A percentile compares a stretch with the other conserved stretches of the same genome.
These are phyloP conservation scores for Oligia fasciuncula DNA, from an alignment of 2,888 invertebrate species.

Conservation along the genomic window DNA sequence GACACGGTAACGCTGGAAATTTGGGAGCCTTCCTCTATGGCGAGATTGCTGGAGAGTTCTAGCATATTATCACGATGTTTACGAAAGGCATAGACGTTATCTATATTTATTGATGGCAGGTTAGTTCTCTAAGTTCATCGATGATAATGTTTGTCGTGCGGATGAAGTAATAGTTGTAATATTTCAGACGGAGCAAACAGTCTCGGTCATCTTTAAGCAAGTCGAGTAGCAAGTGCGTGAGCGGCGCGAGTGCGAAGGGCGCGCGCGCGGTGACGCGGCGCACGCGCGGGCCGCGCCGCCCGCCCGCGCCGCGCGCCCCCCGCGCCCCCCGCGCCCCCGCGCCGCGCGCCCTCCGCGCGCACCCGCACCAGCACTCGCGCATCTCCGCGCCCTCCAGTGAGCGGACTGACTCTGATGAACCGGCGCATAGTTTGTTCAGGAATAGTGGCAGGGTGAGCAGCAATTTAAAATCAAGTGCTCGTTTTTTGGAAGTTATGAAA, in stretches of 20 bases:
- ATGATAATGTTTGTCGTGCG: neutral
- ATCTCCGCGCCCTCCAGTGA: slow-evolving; percentile 84
- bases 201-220: slow-evolving; percentile 75
- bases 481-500: neutral
- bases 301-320: slow-evolving; percentile 66
- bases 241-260: slow-evolving; percentile 67
- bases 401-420: slow-evolving; percentile 85
- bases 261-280: slow-evolving; percentile 71
- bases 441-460: slow-evolving; percentile 72
- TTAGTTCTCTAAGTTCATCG: slow-evolving; percentile 48
- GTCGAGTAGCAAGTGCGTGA: slow-evolving; percentile 67
- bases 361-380: slow-evolving; percentile 68
- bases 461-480: neutral
- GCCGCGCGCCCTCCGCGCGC: slow-evolving; percentile 65
- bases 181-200: slow-evolving; percentile 80
- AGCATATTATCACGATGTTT: slow-evolving; percentile 30
- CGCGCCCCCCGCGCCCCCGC: slow-evolving; percentile 44
- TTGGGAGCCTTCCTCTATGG: slow-evolving; percentile 24
- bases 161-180: neutral
- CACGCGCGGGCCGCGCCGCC: slow-evolving; percentile 66
- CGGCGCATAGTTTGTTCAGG: slow-evolving; percentile 77
- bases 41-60: slow-evolving; percentile 35
- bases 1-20: slow-evolving; percentile 28
- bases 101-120: slow-evolving; percentile 45
- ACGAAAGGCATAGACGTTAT: slow-evolving; percentile 40